Percentiles rank a stretch among this genome's conserved stretches.
phyloP scores from a whole-genome alignment of 2,797 vertebrate genomes.

The Eospalax fontanierii region DNA sequence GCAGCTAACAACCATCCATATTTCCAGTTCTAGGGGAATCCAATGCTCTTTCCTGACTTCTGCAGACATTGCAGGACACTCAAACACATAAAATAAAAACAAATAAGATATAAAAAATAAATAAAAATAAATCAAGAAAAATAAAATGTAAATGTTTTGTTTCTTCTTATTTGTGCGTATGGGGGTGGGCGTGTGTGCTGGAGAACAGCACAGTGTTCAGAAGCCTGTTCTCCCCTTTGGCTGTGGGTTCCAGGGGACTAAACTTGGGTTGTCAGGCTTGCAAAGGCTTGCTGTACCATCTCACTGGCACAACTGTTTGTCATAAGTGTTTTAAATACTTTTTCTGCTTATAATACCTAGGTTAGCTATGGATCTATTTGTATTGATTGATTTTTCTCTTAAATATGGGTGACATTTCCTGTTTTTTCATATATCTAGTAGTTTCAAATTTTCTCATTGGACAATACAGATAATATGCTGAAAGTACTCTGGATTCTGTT shows the following conservation, averaged over 20 bases:
- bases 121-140: too few species aligned
- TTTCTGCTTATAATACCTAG: not conserved
- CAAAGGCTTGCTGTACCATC: not conserved
- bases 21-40: too few species aligned
- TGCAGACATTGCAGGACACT: too few species aligned
- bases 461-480: not conserved
- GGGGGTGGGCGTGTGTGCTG: too few species aligned
- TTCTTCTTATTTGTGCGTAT: not conserved
- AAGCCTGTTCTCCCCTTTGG: not conserved
- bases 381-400: constrained; percentile 56
- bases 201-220: not conserved
- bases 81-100: too few species aligned
- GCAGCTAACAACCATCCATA: too few species aligned
- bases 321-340: not conserved
- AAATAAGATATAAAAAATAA: too few species aligned
- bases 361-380: constrained; percentile 18
- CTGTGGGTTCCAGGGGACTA: not conserved
- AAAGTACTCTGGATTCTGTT: not conserved
- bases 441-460: not conserved
- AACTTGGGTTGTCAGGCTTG: not conserved
- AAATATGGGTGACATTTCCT: not conserved
- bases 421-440: not conserved
- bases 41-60: too few species aligned
- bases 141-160: not conserved
- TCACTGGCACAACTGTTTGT: not conserved